Conservation (phyloP, 2,797 vertebrate genomes). For the Helostoma temminkii region DNA sequence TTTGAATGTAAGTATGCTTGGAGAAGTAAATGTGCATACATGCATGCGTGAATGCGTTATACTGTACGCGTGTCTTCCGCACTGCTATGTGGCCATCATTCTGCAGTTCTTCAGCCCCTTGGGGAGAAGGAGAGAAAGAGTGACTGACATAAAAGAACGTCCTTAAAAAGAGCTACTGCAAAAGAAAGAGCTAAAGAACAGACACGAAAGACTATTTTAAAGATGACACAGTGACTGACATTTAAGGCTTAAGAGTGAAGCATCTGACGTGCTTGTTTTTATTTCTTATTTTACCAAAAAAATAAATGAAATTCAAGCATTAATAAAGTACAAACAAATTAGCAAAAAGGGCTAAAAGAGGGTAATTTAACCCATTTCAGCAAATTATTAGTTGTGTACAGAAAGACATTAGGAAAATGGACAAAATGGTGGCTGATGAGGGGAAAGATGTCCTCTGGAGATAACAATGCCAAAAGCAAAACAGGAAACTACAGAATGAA, state of each 20-base stretch:
- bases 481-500: slow-evolving; percentile 7
- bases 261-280: neutral
- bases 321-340: neutral
- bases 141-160: slow-evolving; percentile 41
- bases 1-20: slow-evolving; percentile 1
- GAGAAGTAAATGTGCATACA: neutral
- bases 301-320: neutral
- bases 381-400: slow-evolving; percentile 17
- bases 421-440: neutral
- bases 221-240: slow-evolving; percentile 48
- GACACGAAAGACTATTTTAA: slow-evolving; percentile 18
- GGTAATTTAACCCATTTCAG: neutral
- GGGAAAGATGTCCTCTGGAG: neutral
- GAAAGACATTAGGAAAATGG: slow-evolving; percentile 26
- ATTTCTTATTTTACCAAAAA: slow-evolving; percentile 1
- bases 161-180: slow-evolving; percentile 45
- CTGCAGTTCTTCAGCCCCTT: slow-evolving; percentile 41
- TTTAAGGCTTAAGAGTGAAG: slow-evolving; percentile 21
- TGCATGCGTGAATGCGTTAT: neutral
- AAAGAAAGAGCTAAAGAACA: slow-evolving; percentile 39
- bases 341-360: neutral
- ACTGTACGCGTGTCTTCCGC: slow-evolving; percentile 4
- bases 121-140: slow-evolving; percentile 34
- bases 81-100: slow-evolving; percentile 41
- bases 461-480: slow-evolving; percentile 28